Base-by-base conservation (phyloP, 2,797 vertebrate species). In the Sebastes alutus region DNA sequence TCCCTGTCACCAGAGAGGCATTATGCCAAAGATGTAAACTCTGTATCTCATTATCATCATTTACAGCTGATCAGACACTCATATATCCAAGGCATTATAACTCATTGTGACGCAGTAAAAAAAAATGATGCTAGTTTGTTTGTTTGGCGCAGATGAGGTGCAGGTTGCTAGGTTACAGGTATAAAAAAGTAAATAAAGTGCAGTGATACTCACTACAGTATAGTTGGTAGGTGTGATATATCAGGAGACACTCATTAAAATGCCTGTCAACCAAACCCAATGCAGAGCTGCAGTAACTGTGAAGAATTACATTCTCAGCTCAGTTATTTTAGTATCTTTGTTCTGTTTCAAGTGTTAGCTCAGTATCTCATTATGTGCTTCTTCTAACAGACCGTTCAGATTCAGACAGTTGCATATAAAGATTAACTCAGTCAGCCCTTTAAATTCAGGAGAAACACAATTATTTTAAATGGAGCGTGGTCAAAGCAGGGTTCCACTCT, bases 41-140 rank as follows among this genome's bases (percentile, higher is more conserved):
- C 72, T 60, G 32, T 62, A 46, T 83, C 82, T 70, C 55, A 87
- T 87, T 79, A 87, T 77, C 68, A 49, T 61, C 67, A 63, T 78
- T 81, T 75, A 87, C 49, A 72, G 84, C 62, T 78, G 69, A 87
- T 84, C 62, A 79, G 54, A 60, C 38, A 42, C 46, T 78, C 52
- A 54, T 30, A 63, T 58, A 74, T 81, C 29, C 60, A 56, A 22
- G 46, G 18, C 6, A 11, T 49, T 65, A 30, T 56, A 35, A 74
- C 8, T 67, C 46, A 67, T 20, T 58, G 29, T 67, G 63, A 77
- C 16, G 23, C 30, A 66, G 49, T 49, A 25, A 38, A 66, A n/a
- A n/a, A 64, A 20, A 59, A 4, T 23, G 30, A 76, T 30, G 30
- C 23, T 23, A 14, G 23, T 72, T 58, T 32, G 56, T 49, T 77